Evolutionary conservation across 2,113 vertebrate genomes (phyloP).

Genomic region (Neodontobutis hainanensis): DNA sequence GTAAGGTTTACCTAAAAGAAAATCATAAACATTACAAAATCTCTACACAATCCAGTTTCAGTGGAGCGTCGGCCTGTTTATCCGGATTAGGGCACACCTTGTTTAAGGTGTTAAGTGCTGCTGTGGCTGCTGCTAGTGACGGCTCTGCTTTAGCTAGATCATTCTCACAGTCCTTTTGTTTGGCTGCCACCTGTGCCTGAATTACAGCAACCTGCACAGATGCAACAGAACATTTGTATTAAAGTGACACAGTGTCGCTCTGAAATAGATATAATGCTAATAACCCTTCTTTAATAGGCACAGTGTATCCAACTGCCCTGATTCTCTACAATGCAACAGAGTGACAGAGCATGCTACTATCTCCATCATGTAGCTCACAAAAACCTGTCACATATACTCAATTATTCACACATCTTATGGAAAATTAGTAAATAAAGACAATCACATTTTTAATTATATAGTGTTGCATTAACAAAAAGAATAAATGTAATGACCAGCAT

Average conservation of each 20-base stretch:
- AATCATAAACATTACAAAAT: conserved; percentile 6
- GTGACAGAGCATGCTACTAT: too few relatives aligned
- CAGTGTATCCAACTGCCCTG: too few relatives aligned
- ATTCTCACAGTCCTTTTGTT: conserved; percentile 82
- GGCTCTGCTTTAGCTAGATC: conserved; percentile 86
- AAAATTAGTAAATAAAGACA: too few relatives aligned
- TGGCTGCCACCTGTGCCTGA: conserved; percentile 81
- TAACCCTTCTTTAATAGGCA: too few relatives aligned
- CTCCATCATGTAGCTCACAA: not conserved
- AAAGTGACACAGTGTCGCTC: not conserved
- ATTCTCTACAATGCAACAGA: too few relatives aligned
- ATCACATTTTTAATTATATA: too few relatives aligned
- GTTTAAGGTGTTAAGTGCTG: conserved; percentile 84
- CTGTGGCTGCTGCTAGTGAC: conserved; percentile 79
- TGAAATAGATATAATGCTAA: too few relatives aligned
- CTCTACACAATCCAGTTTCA: not conserved
- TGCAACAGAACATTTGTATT: not conserved
- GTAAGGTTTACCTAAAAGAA: conserved; percentile 82
- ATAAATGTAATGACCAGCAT: not conserved
- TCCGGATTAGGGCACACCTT: conserved; percentile 73
- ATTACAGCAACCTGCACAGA: conserved; percentile 80
- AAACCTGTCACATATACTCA: not conserved
- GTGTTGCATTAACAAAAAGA: too few relatives aligned
- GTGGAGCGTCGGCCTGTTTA: not conserved
- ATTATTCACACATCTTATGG: not conserved